Conservation (phyloP, 2,113 vertebrate genomes). For the Caranx melampygus region DNA sequence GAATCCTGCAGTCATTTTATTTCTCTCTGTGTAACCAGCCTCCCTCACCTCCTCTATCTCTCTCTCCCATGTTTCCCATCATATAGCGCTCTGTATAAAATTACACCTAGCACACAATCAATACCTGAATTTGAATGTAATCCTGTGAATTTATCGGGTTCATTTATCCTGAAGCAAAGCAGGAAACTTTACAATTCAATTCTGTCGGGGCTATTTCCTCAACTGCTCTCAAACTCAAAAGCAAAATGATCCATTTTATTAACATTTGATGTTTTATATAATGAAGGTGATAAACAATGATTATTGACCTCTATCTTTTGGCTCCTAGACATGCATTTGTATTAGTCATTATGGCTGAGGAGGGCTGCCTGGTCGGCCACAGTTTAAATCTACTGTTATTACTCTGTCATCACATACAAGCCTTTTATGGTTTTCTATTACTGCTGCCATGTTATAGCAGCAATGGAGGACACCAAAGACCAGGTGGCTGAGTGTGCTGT, state of each 20-base stretch:
- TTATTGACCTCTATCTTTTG: constrained; percentile 70
- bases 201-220: constrained; percentile 23
- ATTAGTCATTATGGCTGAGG: constrained; percentile 62
- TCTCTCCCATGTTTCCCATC: constrained; percentile 20
- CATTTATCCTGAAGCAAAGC: constrained; percentile 48
- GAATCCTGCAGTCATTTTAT: constrained; percentile 51
- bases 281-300: constrained; percentile 68
- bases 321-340: constrained; percentile 69
- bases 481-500: constrained; percentile 49
- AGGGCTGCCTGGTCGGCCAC: constrained; percentile 59
- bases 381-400: constrained; percentile 78
- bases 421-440: constrained; percentile 75
- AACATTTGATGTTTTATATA: constrained; percentile 62
- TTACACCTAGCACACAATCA: constrained; percentile 44
- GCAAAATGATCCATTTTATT: constrained; percentile 61
- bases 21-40: constrained; percentile 37
- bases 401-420: constrained; percentile 70
- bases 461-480: constrained; percentile 51
- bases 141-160: constrained; percentile 49
- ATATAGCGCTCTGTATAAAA: constrained; percentile 35
- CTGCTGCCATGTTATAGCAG: constrained; percentile 58
- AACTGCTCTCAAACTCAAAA: constrained; percentile 31
- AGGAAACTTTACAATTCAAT: constrained; percentile 36
- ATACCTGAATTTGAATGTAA: constrained; percentile 53
- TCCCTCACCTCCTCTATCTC: constrained; percentile 6